Evolutionary conservation across 2,113 vertebrate genomes (phyloP).

Genomic region (Aegithalos caudatus): DNA sequence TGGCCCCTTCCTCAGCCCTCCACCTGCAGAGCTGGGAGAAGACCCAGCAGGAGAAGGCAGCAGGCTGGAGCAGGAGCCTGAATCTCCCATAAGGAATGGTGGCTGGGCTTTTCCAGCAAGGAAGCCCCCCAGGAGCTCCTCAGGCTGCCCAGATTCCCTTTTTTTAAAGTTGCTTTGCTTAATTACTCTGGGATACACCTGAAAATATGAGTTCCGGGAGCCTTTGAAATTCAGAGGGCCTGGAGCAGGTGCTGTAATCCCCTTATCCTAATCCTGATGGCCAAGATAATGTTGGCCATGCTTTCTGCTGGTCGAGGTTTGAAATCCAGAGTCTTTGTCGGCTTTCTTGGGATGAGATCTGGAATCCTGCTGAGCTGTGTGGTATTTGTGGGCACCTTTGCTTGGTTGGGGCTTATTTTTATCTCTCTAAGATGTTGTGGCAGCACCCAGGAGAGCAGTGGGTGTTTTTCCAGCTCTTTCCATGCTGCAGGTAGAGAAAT

Average conservation of each 20-base stretch:
- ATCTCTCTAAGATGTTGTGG: neutral
- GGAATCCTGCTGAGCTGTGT: rapidly evolving
- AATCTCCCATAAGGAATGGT: neutral
- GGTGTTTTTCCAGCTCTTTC: neutral
- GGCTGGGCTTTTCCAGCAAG: neutral
- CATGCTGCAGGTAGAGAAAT: neutral
- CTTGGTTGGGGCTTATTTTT: neutral
- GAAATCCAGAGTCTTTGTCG: neutral
- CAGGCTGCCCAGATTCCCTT: neutral
- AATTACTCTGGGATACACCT: slow-evolving; percentile 5
- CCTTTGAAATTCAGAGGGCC: slow-evolving; percentile 56
- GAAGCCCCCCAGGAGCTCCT: neutral
- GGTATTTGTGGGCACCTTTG: neutral
- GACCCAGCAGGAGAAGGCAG: neutral
- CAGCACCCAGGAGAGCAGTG: neutral
- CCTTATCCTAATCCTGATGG: slow-evolving; percentile 49
- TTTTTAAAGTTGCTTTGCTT: slow-evolving; percentile 18
- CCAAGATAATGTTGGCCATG: neutral
- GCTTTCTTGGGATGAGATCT: neutral
- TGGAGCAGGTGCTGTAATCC: slow-evolving; percentile 38
- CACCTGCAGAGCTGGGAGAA: neutral
- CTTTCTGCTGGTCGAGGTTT: neutral
- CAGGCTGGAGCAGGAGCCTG: neutral
- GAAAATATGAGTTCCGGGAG: neutral
- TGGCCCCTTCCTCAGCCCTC: neutral